phyloP scores from a whole-genome alignment of 2,797 vertebrate species.

The Bradypodion pumilum region DNA sequence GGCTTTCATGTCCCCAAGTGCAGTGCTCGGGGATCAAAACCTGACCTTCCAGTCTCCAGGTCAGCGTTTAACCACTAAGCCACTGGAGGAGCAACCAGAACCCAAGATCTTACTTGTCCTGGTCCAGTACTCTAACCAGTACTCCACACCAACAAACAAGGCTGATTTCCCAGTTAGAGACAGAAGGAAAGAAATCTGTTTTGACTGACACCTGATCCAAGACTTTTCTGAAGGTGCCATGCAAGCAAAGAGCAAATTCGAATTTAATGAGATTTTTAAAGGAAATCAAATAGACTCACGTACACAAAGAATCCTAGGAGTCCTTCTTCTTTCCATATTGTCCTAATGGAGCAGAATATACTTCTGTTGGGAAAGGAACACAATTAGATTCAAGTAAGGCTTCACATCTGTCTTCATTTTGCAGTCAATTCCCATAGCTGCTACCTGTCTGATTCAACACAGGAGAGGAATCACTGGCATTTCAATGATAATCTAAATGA shows the following conservation, averaged over 20 bases:
- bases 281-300: slow-evolving; percentile 68
- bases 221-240: background rate
- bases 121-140: too few species aligned
- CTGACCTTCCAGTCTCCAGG: too few species aligned
- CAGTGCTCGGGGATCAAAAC: too few species aligned
- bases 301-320: slow-evolving; percentile 87
- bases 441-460: background rate
- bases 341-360: slow-evolving; percentile 80
- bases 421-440: background rate
- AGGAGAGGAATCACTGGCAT: background rate
- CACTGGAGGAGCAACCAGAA: too few species aligned
- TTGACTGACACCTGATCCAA: background rate
- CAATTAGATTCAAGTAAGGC: background rate
- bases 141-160: background rate
- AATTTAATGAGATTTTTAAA: background rate
- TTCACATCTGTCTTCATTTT: background rate
- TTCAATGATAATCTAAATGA: background rate
- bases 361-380: slow-evolving; percentile 72
- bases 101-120: too few species aligned
- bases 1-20: too few species aligned
- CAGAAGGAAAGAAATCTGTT: background rate
- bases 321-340: slow-evolving; percentile 88
- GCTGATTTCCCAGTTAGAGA: background rate
- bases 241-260: background rate
- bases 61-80: too few species aligned